phyloP scores from a whole-genome alignment of 1,140 invertebrate species.

The Mercenaria mercenaria region DNA sequence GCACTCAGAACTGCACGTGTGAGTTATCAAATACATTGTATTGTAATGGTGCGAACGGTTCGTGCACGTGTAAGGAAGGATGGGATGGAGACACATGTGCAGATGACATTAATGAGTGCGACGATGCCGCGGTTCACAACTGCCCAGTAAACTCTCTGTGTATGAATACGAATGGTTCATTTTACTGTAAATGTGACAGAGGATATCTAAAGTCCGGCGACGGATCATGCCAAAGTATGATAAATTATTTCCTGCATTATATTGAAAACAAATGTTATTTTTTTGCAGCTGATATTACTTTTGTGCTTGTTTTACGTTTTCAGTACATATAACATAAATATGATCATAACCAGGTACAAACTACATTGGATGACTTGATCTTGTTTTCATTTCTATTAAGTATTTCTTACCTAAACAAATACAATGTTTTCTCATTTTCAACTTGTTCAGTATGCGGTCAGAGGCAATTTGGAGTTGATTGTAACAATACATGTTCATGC shows the following conservation, averaged over 20 bases:
- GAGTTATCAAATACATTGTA: not conserved
- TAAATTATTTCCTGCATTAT: not conserved
- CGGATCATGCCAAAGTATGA: slow-evolving; percentile 35
- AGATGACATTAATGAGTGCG: slow-evolving; percentile 48
- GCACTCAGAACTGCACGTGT: slow-evolving; percentile 1
- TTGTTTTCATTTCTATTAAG: no score
- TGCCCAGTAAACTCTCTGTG: slow-evolving; percentile 63
- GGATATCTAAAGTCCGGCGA: slow-evolving; percentile 7
- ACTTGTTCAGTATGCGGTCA: no score
- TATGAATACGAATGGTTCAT: slow-evolving; percentile 66
- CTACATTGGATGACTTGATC: no score
- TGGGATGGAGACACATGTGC: slow-evolving; percentile 10
- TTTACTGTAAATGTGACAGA: slow-evolving; percentile 66
- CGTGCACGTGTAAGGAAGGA: not conserved
- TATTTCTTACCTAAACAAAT: no score
- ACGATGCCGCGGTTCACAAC: not conserved
- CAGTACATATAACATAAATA: no score
- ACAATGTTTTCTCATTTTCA: no score
- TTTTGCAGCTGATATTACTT: no score
- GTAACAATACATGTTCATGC: no score
- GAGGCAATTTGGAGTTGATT: no score
- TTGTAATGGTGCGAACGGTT: not conserved
- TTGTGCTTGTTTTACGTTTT: no score
- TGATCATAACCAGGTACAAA: no score
- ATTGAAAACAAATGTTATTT: no score